A percentile compares a stretch with the other conserved stretches of the same genome.
phyloP scores from a whole-genome alignment of 2,888 invertebrate genomes.

The Cephus pulcher region DNA sequence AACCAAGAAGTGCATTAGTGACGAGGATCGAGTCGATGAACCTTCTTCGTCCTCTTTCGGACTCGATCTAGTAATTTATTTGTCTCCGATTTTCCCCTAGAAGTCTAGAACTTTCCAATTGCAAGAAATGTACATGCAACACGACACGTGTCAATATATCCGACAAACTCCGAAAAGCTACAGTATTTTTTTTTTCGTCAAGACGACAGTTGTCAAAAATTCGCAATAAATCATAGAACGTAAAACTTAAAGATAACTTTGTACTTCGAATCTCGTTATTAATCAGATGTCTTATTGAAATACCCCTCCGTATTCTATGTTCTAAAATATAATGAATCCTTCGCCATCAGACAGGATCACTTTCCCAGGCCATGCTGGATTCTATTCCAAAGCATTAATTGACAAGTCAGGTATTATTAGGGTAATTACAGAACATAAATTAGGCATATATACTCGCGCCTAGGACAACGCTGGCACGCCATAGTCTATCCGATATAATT shows the following conservation, averaged over 20 bases:
- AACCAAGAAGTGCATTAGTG: constrained; percentile 13
- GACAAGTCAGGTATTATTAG: constrained; percentile 37
- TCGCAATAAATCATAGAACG: neutral
- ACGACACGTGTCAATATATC: no score
- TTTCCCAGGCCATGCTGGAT: neutral
- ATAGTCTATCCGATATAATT: neutral
- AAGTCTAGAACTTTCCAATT: neutral
- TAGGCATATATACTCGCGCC: constrained; percentile 25
- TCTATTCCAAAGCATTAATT: constrained; percentile 26
- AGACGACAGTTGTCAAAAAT: neutral
- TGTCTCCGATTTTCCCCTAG: neutral
- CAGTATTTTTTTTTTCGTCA: neutral
- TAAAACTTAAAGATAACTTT: neutral
- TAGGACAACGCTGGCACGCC: neutral
- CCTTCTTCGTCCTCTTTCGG: neutral
- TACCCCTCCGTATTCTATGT: neutral
- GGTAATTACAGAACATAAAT: constrained; percentile 36
- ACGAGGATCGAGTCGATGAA: constrained; percentile 21
- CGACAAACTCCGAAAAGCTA: no score
- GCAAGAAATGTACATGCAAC: no score
- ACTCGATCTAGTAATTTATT: neutral
- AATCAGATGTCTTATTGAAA: neutral
- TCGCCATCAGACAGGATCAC: constrained; percentile 16
- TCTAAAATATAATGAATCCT: neutral
- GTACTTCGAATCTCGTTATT: neutral